Evolutionary conservation across 2,888 invertebrate species (phyloP).

Genomic region (Lasioglossum villosulum): DNA sequence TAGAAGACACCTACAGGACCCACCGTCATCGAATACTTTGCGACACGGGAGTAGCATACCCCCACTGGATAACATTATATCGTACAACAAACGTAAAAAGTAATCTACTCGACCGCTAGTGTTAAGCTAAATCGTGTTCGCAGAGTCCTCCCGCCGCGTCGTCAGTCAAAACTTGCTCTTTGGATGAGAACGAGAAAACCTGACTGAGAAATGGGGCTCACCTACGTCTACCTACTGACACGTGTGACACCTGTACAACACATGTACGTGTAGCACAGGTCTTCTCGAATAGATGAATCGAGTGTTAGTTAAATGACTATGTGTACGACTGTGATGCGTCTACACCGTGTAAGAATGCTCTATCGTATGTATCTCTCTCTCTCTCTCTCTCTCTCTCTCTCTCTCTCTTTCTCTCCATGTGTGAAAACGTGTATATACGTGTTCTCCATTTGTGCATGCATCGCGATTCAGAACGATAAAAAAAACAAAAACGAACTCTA

Average conservation of each 20-base stretch:
- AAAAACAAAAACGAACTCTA: slow-evolving; percentile 21
- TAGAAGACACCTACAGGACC: slow-evolving; percentile 13
- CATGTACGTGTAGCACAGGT: not conserved
- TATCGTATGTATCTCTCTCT: slow-evolving; percentile 26
- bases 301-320: slow-evolving; percentile 53
- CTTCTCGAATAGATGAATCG: slow-evolving; percentile 18
- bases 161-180: slow-evolving; percentile 69
- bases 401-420: no score
- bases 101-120: slow-evolving; percentile 17
- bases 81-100: slow-evolving; percentile 37
- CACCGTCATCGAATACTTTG: slow-evolving; percentile 47
- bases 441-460: slow-evolving; percentile 42
- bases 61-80: slow-evolving; percentile 29
- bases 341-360: slow-evolving; percentile 21
- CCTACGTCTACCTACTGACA: slow-evolving; percentile 24
- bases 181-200: slow-evolving; percentile 42
- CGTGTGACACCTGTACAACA: slow-evolving; percentile 1
- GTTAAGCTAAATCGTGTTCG: slow-evolving; percentile 8
- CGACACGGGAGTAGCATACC: not conserved
- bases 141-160: slow-evolving; percentile 41
- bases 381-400: no score
- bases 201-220: slow-evolving; percentile 33
- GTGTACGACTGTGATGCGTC: slow-evolving; percentile 28
- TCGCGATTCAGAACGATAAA: slow-evolving; percentile 12
- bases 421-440: slow-evolving; percentile 28